Percentiles rank a stretch among this genome's conserved stretches.
Conservation (phyloP, 2,797 vertebrate species). For the Cossypha caffra region DNA sequence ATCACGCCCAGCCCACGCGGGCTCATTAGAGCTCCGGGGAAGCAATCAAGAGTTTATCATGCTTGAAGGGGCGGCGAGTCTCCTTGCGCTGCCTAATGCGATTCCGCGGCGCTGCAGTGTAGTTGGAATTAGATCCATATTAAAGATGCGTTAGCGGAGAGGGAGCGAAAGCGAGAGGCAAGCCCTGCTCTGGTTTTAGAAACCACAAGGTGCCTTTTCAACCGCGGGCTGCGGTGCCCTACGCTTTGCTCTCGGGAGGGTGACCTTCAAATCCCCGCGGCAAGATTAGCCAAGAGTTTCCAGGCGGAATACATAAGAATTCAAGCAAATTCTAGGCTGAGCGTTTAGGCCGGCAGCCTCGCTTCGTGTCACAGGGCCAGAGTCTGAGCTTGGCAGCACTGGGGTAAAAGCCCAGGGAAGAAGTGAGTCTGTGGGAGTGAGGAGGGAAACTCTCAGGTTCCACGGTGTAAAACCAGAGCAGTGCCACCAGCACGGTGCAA, state of each 20-base stretch:
- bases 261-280: neutral
- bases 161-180: neutral
- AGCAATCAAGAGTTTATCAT: conserved; percentile 75
- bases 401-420: neutral
- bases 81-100: conserved; percentile 64
- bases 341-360: neutral
- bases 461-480: neutral
- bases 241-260: neutral
- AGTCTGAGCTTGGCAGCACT: accelerated
- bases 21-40: conserved; percentile 72
- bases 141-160: neutral
- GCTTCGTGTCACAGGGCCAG: accelerated
- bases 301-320: neutral
- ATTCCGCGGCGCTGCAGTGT: conserved; percentile 40
- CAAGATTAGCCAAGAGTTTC: neutral
- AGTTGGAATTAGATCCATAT: conserved; percentile 47
- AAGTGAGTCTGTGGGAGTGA: neutral
- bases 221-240: neutral
- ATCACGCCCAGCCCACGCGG: conserved; percentile 33
- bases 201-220: conserved; percentile 1
- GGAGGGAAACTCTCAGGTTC: neutral
- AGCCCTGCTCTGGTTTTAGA: neutral
- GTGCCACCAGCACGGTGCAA: neutral
- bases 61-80: conserved; percentile 71
- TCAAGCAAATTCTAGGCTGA: neutral